phyloP scores from a whole-genome alignment of 1,140 invertebrate species.

The Scaptomyza pallida region DNA sequence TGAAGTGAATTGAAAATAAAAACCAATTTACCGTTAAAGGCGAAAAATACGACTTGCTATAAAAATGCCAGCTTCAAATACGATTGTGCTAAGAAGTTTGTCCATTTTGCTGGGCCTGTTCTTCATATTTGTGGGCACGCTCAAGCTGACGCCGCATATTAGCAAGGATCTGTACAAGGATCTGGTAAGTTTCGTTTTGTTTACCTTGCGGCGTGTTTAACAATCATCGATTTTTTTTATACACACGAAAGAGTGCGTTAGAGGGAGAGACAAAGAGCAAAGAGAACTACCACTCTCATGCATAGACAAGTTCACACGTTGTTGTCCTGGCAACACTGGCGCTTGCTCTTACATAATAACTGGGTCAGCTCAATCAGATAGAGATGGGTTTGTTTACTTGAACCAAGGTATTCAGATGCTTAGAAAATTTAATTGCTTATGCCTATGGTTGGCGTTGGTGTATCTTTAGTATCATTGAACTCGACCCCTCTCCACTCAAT shows the following conservation, averaged over 20 bases:
- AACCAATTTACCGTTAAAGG: conserved; percentile 10
- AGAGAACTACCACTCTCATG: conserved; percentile 14
- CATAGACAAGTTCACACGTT: conserved; percentile 1
- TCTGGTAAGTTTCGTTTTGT: conserved; percentile 89
- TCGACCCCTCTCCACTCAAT: conserved; percentile 70
- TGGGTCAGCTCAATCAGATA: conserved; percentile 10
- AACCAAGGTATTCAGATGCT: neutral
- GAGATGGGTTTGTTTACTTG: conserved; percentile 1
- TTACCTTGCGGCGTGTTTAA: conserved; percentile 24
- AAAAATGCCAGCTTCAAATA: conserved; percentile 82
- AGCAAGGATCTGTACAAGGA: conserved; percentile 98
- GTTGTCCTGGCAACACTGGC: conserved; percentile 9
- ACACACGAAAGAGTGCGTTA: neutral
- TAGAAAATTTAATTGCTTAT: conserved; percentile 7
- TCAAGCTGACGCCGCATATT: conserved; percentile 95
- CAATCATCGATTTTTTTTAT: neutral
- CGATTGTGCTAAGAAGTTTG: conserved; percentile 94
- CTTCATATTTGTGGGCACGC: conserved; percentile 96
- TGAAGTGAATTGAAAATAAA: conserved; percentile 40
- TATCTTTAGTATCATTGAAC: conserved; percentile 62
- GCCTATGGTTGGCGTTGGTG: conserved; percentile 34
- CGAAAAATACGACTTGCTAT: conserved; percentile 13
- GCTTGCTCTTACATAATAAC: conserved; percentile 19
- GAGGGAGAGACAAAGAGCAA: neutral
- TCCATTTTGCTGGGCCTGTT: conserved; percentile 96